Evolutionary conservation across 2,113 vertebrate genomes (phyloP), one percentile per base, ranked within the genome.

Genomic region (Anthoscopus minutus): DNA sequence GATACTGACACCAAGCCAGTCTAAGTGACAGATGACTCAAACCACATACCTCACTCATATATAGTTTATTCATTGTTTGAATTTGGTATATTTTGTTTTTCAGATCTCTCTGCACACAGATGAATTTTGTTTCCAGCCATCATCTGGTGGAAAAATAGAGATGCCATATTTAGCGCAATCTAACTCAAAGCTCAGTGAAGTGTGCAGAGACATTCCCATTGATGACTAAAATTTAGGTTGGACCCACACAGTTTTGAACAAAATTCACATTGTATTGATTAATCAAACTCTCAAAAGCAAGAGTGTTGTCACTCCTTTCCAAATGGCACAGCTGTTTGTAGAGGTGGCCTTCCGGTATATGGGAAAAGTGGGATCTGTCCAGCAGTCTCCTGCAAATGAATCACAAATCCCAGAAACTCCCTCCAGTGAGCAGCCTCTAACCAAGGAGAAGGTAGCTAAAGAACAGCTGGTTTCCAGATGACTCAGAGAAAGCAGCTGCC

Each of bases 401-500:
- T 56, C 38, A 44, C 53, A 58, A 74, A 88, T 66, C 86, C 80
- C 89, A 92, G 91, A 64, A 77, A 27, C 0, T 81, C 64, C 53
- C 79, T 83, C 76, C 37, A 40, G 58, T 33, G 85, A 95, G 74
- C 78, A 88, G 70, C 54, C 62, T 78, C 56, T 51, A 73, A 30
- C 40, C 53, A 50, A 71, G 72, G 89, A 80, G 88, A 92, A 86
- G 71, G 89, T 60, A 71, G 58, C 40, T 48, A 30, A 27, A 42
- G 31, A 38, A 83, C 94, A 97, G 95, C 88, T 88, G 93, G 40
- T 90, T 93, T 95, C 76, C 93, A 96, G 88, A 88, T 94, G 90
- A 96, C 92, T 96, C 95, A 90, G 92, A 94, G 65, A 57, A 94
- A 94, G 53, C 92, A 97, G 90, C 93, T 95, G 93, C 72, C 89